A percentile compares a stretch with the other conserved stretches of the same genome.
phyloP scores from a whole-genome alignment of 35 echinoderm and acorn worm species.

The Amphiura filiformis region DNA sequence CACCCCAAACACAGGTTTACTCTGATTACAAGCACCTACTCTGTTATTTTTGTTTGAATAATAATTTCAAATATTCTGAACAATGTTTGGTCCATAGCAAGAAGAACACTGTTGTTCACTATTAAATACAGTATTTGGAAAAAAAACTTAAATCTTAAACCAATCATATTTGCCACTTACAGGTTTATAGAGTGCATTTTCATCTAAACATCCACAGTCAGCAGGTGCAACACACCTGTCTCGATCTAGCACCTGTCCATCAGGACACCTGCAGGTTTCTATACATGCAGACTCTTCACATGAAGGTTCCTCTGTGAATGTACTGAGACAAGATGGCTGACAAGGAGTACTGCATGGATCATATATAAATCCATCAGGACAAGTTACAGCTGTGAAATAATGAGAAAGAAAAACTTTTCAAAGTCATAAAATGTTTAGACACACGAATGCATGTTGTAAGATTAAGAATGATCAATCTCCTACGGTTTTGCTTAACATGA shows the following conservation, averaged over 20 bases:
- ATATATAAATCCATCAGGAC: constrained; percentile 42
- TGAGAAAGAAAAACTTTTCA: background rate
- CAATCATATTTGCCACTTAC: background rate
- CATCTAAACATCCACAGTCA: constrained; percentile 61
- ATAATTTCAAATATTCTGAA: background rate
- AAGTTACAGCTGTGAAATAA: constrained; percentile 41
- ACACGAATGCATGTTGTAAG: background rate
- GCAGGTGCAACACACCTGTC: constrained; percentile 49
- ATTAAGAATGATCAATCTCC: background rate
- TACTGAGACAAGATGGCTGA: constrained; percentile 66
- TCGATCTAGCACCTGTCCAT: constrained; percentile 60
- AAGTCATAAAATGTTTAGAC: background rate
- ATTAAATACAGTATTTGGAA: background rate
- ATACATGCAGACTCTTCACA: constrained; percentile 50
- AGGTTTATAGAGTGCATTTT: constrained; percentile 6
- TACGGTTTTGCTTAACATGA: background rate
- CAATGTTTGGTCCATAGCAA: background rate
- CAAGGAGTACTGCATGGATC: constrained; percentile 65
- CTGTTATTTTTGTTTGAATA: no score
- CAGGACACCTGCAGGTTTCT: constrained; percentile 74
- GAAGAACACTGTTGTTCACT: background rate
- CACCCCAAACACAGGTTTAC: background rate
- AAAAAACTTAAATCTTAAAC: background rate
- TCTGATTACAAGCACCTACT: background rate
- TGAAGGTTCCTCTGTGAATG: no score